Base-by-base conservation (phyloP, 2,888 invertebrate species). In the Parnassius orleans region DNA sequence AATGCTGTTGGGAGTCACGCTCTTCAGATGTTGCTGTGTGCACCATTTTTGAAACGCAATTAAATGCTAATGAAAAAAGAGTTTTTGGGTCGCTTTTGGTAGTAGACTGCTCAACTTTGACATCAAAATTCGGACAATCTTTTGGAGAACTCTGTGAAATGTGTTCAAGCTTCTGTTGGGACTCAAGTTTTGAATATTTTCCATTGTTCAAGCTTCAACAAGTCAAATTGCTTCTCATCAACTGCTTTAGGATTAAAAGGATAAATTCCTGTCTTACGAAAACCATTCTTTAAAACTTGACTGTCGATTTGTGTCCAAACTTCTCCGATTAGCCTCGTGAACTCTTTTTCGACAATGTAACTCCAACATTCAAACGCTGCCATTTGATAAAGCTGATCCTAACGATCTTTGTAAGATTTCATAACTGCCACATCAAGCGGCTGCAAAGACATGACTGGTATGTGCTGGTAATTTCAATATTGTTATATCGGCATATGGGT, bases 351-450 rank as follows among this genome's bases (percentile, higher is more conserved):
- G 65, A 64, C 11, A 71, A 33, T n/a, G 46, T 2, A 12, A 46
- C 46, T 46, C 46, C 46, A n/a, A 19, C 15, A 19, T 19, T 19
- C 15, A 19, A 19, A 19, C 1, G 15, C 15, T 19, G 15, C 15
- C 15, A 46, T 65, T 70, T 64, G 9, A 72, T 67, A 0, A 15
- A 55, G 24, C 15, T 43, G 47, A 61, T 72, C 73, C 70, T 72
- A 72, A 11, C 51, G 55, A 53, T 69, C 69, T 69, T 73, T 72
- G 54, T 72, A 71, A n/a, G 70, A 62, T 60, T 72, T 73, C 53
- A 67, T 68, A 2, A 69, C 71, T 3, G 69, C 63, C 44, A 71
- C n/a, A 57, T 73, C 70, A 1, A 72, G 56, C n/a, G 70, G 72
- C 55, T 72, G 73, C 41, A 70, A 63, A 9, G n/a, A 72, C n/a